phyloP scores from a whole-genome alignment of 2,797 vertebrate species.

The Lophotriccus pileatus region DNA sequence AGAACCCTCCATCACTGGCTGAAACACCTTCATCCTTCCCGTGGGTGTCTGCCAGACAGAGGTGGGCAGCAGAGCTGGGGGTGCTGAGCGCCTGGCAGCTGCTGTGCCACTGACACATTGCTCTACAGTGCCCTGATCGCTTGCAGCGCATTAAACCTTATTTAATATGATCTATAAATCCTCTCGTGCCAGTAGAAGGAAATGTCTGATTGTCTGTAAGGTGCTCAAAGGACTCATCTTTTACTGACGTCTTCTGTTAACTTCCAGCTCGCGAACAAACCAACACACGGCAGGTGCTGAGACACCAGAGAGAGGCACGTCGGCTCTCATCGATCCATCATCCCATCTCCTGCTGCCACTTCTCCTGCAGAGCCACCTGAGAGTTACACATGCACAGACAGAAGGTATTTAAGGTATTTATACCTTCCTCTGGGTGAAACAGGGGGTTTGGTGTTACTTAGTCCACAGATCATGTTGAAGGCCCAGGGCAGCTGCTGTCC shows the following conservation, averaged over 20 bases:
- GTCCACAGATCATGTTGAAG: background rate
- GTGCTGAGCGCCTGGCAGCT: background rate
- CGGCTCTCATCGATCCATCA: background rate
- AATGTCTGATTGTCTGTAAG: background rate
- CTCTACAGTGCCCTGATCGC: background rate
- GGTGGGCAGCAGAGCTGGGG: fast-evolving
- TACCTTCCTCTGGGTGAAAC: background rate
- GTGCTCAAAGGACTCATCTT: background rate
- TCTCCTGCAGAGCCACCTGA: background rate
- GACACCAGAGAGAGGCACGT: fast-evolving
- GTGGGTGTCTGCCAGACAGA: background rate
- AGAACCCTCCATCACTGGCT: background rate
- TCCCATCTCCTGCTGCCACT: background rate
- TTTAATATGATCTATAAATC: background rate
- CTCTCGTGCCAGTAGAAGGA: background rate
- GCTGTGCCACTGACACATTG: background rate
- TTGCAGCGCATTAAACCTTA: background rate
- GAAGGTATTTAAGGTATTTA: conserved; percentile 1
- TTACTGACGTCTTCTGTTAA: background rate
- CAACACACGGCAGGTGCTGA: background rate
- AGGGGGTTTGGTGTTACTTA: background rate
- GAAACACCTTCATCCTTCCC: background rate
- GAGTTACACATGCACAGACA: background rate
- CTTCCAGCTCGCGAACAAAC: background rate
- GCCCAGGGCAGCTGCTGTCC: background rate